Base-by-base conservation (phyloP, 2,113 vertebrate species). In the Chionodraco myersi region DNA sequence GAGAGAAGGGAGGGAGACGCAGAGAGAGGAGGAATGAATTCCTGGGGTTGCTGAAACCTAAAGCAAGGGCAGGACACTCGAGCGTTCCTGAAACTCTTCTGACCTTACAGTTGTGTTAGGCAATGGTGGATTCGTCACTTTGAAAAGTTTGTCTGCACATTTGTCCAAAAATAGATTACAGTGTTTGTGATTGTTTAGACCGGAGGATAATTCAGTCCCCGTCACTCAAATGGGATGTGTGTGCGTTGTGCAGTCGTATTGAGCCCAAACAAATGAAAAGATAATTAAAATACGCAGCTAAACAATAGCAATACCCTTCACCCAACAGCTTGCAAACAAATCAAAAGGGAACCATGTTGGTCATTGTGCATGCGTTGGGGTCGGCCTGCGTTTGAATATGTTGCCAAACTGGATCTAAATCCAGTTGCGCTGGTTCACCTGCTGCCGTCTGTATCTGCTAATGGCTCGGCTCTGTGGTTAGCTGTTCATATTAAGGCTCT, bases 11-110 rank as follows among this genome's bases (percentile, higher is more conserved):
- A 81, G 63, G 44, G 66, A 41, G 54, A 85, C 60, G 71, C 14
- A 0, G 56, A 47, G 44, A 66, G 56, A 81, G 75, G 72, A 87
- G 71, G 80, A 84, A 77, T 60, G 74, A 84, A 92, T 92, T 92
- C 88, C 72, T 86, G 69, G 75, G 75, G 86, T 87, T 81, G 80
- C 67, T 77, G 65, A 82, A 79, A 84, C 1, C 2, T 68, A 76
- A 70, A 15, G 23, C 60, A 0, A 54, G 41, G 54, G 48, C 60
- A 6, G n/a, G 67, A 30, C 47, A 63, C 10, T 0, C 36, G 45
- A 67, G 47, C 23, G 52, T 80, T 82, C 15, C 62, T 79, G 36
- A 62, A 74, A 78, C 74, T 79, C 18, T 3, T 49, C 15, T 72
- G 14, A 79, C 53, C 47, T 41, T 44, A 62, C 23, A 49, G 21